These are phyloP conservation scores for Phaetusa simplex DNA, from an alignment of 2,113 vertebrate genomes.

Conservation along the genomic window DNA sequence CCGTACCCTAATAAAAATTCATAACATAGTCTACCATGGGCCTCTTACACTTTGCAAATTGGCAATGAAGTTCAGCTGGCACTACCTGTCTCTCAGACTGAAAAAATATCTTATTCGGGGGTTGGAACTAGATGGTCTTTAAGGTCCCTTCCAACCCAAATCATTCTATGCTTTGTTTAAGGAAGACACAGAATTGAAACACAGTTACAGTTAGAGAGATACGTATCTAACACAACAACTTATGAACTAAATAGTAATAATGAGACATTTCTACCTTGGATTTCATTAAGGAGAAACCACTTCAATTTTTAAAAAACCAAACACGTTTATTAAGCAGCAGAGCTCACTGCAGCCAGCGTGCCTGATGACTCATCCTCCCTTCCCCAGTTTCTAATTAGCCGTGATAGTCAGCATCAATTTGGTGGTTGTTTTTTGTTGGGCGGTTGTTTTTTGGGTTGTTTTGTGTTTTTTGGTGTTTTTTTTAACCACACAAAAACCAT, in stretches of 20 bases:
- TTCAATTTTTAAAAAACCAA: not conserved
- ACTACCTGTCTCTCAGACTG: not conserved
- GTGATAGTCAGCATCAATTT: not conserved
- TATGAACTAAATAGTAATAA: not conserved
- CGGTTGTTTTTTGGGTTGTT: not conserved
- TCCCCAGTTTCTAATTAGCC: not conserved
- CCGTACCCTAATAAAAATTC: not conserved
- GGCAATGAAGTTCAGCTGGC: not conserved
- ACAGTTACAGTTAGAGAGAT: not conserved
- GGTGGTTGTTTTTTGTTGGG: not conserved
- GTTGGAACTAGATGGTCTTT: not conserved
- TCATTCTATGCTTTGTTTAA: not conserved
- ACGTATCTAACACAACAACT: not conserved
- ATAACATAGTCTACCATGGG: accelerated
- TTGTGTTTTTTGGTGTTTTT: not conserved
- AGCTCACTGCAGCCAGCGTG: not conserved
- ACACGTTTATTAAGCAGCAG: not conserved
- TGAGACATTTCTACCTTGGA: not conserved
- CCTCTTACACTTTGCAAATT: not conserved
- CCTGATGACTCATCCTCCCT: not conserved
- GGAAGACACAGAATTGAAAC: not conserved
- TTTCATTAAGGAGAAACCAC: not conserved
- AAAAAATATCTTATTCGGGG: not conserved
- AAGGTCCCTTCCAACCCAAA: not conserved
- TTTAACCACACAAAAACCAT: not conserved